Evolutionary conservation across 2,888 invertebrate genomes (phyloP), one percentile per base, ranked within the genome.

Genomic region (Rhopalosiphum nymphaeae): DNA sequence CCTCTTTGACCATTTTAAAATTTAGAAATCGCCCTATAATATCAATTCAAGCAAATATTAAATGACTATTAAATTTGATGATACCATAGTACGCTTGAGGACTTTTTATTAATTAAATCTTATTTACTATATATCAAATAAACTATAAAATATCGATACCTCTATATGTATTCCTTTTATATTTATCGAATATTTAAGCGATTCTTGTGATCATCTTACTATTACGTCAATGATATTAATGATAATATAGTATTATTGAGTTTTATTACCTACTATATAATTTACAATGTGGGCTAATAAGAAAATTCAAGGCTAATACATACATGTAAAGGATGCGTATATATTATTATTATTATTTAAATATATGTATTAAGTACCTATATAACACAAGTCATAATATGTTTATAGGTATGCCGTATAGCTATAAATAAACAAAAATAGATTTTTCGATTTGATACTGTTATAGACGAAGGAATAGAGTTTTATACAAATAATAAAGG

Each of bases 1-100:
- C 89, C 89, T 89, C 89, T 57, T 57, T 57, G 56, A 42, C 89
- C 89, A 56, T 42, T 89, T 89, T 89, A 89, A 42, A 13, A 16
- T 89, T 42, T 89, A 89, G 89, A 89, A 89, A 89, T 89, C 42
- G 42, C 9, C 21, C 2, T 78, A 67, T n/a, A 36, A 5, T 67
- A 9, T 78, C 36, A 36, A 36, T 78, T 78, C 78, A 78, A 78
- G 78, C 36, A 78, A 78, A 9, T 78, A 3, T 21, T 78, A 36
- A 78, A 78, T 36, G 7, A 78, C 36, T 21, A 21, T 78, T 78
- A 36, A 36, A 78, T 42, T 78, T 21, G 21, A 78, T 78, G 21
- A 78, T 36, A 78, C 21, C 21, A 78, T 36, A 36, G 2, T 67
- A 67, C 4, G 16, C n/a, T 78, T 0, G 21, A 36, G 78, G 9